phyloP scores from a whole-genome alignment of 1,140 invertebrate species.

The Coboldia fuscipes region DNA sequence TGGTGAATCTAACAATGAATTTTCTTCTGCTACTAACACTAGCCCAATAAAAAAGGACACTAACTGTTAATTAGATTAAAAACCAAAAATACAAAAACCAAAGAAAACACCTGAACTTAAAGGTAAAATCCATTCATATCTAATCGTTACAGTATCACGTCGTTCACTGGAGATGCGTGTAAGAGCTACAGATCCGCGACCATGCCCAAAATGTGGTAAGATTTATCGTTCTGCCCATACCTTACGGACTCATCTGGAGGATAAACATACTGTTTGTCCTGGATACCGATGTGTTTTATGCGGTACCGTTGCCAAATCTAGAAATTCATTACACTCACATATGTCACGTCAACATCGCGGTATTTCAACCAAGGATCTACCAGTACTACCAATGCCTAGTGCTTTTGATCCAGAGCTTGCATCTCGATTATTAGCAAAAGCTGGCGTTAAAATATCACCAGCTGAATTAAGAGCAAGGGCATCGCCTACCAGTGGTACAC shows the following conservation, averaged over 20 bases:
- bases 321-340: conserved; percentile 77
- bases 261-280: conserved; percentile 80
- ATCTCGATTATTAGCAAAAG: conserved; percentile 57
- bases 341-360: conserved; percentile 81
- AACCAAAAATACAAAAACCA: too few species aligned
- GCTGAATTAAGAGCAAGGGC: conserved; percentile 59
- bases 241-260: conserved; percentile 69
- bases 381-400: conserved; percentile 74
- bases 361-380: conserved; percentile 78
- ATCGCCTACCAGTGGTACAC: conserved; percentile 52
- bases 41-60: too few species aligned
- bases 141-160: conserved; percentile 33
- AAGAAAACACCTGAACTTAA: not conserved
- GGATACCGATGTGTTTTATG: conserved; percentile 78
- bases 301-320: conserved; percentile 75
- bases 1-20: not conserved
- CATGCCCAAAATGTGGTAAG: conserved; percentile 81
- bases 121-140: conserved; percentile 1
- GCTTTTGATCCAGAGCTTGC: conserved; percentile 76
- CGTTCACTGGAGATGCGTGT: conserved; percentile 65
- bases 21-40: not conserved
- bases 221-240: conserved; percentile 82
- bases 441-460: conserved; percentile 65
- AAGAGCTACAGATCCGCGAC: conserved; percentile 70
- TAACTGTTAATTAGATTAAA: too few species aligned